Evolutionary conservation across 1,140 invertebrate species (phyloP).

Genomic region (Drosophila funebris): DNA sequence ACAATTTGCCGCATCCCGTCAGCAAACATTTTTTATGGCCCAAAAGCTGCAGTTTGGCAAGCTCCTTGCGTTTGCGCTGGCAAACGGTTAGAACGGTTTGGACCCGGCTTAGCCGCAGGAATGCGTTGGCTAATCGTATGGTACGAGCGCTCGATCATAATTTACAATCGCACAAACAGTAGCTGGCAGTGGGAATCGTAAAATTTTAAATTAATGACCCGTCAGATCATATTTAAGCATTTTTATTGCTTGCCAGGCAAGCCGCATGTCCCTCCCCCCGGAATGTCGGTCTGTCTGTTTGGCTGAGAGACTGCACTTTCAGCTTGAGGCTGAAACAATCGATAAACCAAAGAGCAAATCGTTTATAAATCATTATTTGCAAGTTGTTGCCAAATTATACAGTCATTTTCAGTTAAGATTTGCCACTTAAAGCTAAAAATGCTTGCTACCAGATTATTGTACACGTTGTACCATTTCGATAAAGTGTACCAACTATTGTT

Average conservation of each 20-base stretch:
- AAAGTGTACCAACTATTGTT: background rate
- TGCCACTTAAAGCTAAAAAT: slow-evolving; percentile 1
- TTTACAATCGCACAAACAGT: slow-evolving; percentile 81
- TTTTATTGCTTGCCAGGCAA: slow-evolving; percentile 59
- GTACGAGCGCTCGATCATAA: slow-evolving; percentile 55
- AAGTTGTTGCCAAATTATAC: slow-evolving; percentile 28
- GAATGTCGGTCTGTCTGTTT: background rate
- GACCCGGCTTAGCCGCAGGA: slow-evolving; percentile 32
- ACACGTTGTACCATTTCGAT: background rate
- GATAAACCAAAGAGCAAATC: slow-evolving; percentile 33
- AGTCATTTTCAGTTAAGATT: slow-evolving; percentile 3
- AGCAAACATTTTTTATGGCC: slow-evolving; percentile 52
- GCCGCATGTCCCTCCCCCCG: background rate
- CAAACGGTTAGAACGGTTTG: slow-evolving; percentile 5
- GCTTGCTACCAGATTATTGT: background rate
- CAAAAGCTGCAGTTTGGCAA: slow-evolving; percentile 35
- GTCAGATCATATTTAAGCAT: slow-evolving; percentile 80
- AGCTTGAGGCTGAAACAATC: slow-evolving; percentile 19
- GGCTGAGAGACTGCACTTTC: slow-evolving; percentile 25
- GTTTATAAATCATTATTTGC: slow-evolving; percentile 40
- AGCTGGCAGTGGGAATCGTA: slow-evolving; percentile 74
- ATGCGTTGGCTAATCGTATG: slow-evolving; percentile 32
- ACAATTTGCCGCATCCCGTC: slow-evolving; percentile 61
- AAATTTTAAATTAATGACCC: slow-evolving; percentile 82
- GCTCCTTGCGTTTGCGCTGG: slow-evolving; percentile 28